Base-by-base conservation (phyloP, 2,797 vertebrate genomes). In the Tokudaia tokunoshimensis region DNA sequence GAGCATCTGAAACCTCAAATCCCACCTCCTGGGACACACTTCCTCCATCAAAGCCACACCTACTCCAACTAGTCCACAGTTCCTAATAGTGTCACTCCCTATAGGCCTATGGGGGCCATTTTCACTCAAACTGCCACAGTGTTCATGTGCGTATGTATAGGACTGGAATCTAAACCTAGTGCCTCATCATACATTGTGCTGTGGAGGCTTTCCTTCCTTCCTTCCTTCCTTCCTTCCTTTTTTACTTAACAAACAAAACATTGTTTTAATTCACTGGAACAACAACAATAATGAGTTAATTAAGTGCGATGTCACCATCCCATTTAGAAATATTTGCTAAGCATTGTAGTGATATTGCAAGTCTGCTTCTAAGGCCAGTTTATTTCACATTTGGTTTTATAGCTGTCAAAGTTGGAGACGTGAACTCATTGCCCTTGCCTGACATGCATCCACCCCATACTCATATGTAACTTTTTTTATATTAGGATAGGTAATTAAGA, bases 281-380 rank as follows among this genome's bases (percentile, higher is more conserved):
- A 96, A 34, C 20, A 76, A 37, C 2, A 76, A 70, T 65, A 76
- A 67, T 89, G 93, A 70, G 78, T 61, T 92, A 78, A 72, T 37
- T 86, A 44, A 74, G 4, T 41, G 3, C 89, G 52, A 37, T 79
- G 9, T 70, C 50, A 50, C 82, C 59, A 75, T 57, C 91, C 88
- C 29, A 86, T 44, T 79, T 67, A 82, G 75, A 96, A 91, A 92
- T 55, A 78, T 74, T 95, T 92, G 9, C 26, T 92, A 44, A 92
- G 78, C 4, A 31, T 94, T 81, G 22, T 90, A 85, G 80, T 22
- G 37, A 37, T 78, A 47, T 8, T 59, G 29, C 89, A 80, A 34
- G 12, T 91, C 6, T 95, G 52, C 74, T 79, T 74, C 78, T 76
- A 81, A 82, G 41, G 61, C 24, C 61, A 91, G 19, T 26, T 91